Percentiles rank a stretch among this genome's conserved stretches.
Conservation (phyloP, 2,797 vertebrate species). For the Austrolebias charrua region DNA sequence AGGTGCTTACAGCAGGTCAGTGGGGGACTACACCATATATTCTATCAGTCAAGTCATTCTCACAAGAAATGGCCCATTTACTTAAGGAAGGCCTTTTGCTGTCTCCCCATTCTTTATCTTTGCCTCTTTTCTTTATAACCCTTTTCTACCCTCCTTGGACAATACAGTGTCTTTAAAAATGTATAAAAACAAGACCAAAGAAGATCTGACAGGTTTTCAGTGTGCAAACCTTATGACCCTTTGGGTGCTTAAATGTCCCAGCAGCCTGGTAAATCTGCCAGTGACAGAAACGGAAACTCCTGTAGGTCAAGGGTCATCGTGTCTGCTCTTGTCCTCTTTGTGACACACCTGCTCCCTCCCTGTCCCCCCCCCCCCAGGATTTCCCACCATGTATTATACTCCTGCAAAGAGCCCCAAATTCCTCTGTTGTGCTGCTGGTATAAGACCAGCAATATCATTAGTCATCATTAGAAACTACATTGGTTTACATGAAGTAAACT, state of each 20-base stretch:
- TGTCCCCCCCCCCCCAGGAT: neutral
- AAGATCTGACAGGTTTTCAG: constrained; percentile 34
- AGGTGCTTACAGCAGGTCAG: constrained; percentile 55
- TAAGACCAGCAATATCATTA: constrained; percentile 35
- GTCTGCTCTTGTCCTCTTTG: constrained; percentile 49
- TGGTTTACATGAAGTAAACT: neutral
- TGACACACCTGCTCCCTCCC: constrained; percentile 38
- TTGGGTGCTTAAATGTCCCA: constrained; percentile 37
- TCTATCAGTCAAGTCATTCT: constrained; percentile 38
- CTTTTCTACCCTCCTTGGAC: constrained; percentile 18
- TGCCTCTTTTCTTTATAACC: constrained; percentile 1
- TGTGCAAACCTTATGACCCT: constrained; percentile 25
- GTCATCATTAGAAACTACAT: constrained; percentile 7
- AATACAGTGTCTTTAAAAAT: constrained; percentile 2
- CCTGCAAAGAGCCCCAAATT: constrained; percentile 17
- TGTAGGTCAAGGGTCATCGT: constrained; percentile 47
- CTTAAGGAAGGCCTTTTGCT: constrained; percentile 11
- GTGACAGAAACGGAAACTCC: constrained; percentile 45
- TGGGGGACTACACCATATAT: constrained; percentile 19
- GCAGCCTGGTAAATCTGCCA: constrained; percentile 44
- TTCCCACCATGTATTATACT: constrained; percentile 18
- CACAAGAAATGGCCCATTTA: constrained; percentile 38
- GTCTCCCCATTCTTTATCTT: constrained; percentile 20
- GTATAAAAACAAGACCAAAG: constrained; percentile 37
- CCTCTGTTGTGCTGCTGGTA: constrained; percentile 11